Conservation (phyloP, 2,113 vertebrate species). For the Limanda limanda region DNA sequence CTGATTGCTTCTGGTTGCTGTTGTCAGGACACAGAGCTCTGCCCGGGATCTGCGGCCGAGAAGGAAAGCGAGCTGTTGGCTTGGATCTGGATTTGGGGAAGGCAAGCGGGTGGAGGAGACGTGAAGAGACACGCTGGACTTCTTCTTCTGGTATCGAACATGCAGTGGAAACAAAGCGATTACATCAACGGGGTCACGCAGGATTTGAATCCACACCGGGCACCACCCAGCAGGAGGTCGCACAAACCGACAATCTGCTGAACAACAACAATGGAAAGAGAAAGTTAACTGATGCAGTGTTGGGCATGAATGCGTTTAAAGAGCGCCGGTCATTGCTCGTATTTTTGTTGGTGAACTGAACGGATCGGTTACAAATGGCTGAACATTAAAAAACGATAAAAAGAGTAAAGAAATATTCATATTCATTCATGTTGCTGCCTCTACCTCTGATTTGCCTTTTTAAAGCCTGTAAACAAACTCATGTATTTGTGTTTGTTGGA, state of each 20-base stretch:
- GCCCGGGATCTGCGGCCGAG: slow-evolving; percentile 54
- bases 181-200: slow-evolving; percentile 30
- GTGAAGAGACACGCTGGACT: slow-evolving; percentile 29
- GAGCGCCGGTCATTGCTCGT: not conserved
- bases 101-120: slow-evolving; percentile 36
- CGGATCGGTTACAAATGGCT: too few relatives aligned
- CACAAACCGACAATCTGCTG: not conserved
- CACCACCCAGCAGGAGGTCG: slow-evolving; percentile 9
- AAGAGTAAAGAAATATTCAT: too few relatives aligned
- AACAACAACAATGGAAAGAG: not conserved
- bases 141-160: slow-evolving; percentile 15
- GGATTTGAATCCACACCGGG: not conserved
- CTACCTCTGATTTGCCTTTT: not conserved
- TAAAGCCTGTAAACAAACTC: not conserved
- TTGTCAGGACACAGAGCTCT: slow-evolving; percentile 50
- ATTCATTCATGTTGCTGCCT: not conserved
- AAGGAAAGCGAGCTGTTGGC: slow-evolving; percentile 39
- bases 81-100: slow-evolving; percentile 40
- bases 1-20: slow-evolving; percentile 60
- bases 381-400: too few relatives aligned
- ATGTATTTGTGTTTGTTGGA: not conserved
- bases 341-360: too few relatives aligned
- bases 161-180: slow-evolving; percentile 49
- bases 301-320: not conserved
- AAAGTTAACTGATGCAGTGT: not conserved